Evolutionary conservation across 30 jellyfish, hydroid and myxozoan species (phyloP), one percentile per base, ranked within the genome.

Genomic region (Aurelia aurita complex sp. Pacific): DNA sequence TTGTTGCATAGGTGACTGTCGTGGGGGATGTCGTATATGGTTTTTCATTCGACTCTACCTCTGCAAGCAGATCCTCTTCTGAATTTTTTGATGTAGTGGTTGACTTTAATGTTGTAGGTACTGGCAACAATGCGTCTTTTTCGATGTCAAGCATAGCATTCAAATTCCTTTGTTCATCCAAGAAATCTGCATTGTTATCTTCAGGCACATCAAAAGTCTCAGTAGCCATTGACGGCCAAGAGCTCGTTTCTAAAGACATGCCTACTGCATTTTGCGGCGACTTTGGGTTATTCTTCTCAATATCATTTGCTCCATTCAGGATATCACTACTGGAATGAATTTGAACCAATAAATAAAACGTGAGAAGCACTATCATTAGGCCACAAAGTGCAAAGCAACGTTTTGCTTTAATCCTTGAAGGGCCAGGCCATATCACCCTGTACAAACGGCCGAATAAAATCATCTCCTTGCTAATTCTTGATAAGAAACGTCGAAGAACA

Each of bases 391-490:
- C 32, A 61, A 61, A 12, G 50, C 88, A 77, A 14, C 88, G 88
- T 77, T 77, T 77, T 16, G 64, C 19, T 36, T 77, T 77, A 11
- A 77, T 15, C 19, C 88, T 76, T 6, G 79, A 57, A 10, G 88
- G 88, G 69, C 88, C 88, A 17, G 88, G 88, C 88, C 88, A 77
- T 54, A 77, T 19, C 16, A 12, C 73, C 38, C 66, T 62, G 88
- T 36, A 66, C 34, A 77, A 46, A 17, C 70, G 70, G 70, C 70
- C 36, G 10, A 61, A 61, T 17, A 61, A n/a, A n/a, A 61, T 61
- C 36, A 17, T 17, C 36, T 23, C 32, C 70, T 61, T 61, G 36
- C 36, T 35, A n/a, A 17, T 15, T 61, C 36, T 61, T n/a, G 10
- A 61, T 17, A 1, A 3, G 70, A 17, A 46, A 46, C 15, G 57